These are phyloP conservation scores for Rhyacichthys aspro DNA, from an alignment of 2,797 vertebrate genomes.

Conservation along the genomic window DNA sequence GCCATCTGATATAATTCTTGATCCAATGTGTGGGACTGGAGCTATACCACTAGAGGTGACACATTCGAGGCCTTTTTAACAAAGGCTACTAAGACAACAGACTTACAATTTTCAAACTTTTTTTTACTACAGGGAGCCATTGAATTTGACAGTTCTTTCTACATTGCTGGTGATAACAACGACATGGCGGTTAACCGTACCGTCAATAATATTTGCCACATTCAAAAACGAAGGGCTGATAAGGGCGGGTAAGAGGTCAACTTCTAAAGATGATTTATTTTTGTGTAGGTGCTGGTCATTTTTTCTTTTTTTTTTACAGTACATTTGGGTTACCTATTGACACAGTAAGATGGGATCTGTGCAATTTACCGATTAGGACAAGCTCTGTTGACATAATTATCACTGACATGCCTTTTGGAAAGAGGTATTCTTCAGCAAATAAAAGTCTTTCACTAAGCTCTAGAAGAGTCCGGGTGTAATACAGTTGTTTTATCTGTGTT, in stretches of 20 bases:
- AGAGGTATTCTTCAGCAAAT: conserved; percentile 82
- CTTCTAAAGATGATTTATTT: background rate
- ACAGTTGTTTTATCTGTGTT: conserved; percentile 11
- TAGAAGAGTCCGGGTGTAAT: too few relatives aligned
- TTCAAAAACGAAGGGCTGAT: conserved; percentile 85
- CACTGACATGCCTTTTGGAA: conserved; percentile 98
- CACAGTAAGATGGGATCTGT: conserved; percentile 91
- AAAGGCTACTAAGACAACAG: background rate
- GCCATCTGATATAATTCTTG: conserved; percentile 90
- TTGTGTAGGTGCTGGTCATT: background rate
- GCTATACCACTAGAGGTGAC: conserved; percentile 96
- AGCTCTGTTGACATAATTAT: conserved; percentile 90
- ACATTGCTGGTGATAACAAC: conserved; percentile 94
- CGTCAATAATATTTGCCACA: conserved; percentile 89
- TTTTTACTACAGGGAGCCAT: conserved; percentile 84
- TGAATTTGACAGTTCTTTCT: conserved; percentile 89
- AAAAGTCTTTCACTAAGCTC: background rate
- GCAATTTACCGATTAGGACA: conserved; percentile 87
- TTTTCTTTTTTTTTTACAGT: conserved; percentile 40
- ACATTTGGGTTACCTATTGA: conserved; percentile 87
- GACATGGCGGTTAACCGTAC: conserved; percentile 92
- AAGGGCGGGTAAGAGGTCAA: conserved; percentile 83
- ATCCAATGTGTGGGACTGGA: conserved; percentile 98
- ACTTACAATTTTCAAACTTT: background rate
- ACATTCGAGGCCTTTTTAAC: background rate